Base-by-base conservation (phyloP, 2,797 vertebrate genomes). In the Myotis planiceps region DNA sequence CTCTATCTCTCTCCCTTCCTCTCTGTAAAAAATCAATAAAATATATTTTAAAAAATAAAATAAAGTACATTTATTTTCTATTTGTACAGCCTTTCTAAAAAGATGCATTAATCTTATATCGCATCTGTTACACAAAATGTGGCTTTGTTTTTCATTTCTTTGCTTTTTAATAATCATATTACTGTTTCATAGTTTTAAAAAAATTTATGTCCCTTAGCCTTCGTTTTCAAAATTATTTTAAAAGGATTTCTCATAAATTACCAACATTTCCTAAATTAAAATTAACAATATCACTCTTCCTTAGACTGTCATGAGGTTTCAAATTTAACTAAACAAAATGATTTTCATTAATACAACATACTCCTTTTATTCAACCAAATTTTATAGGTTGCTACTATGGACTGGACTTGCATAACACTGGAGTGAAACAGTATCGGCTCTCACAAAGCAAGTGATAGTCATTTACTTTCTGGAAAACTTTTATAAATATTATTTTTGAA, bases 201-300 rank as follows among this genome's bases (percentile, higher is more conserved):
- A 29, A 15, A 69, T 39, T 80, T 88, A 19, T 49, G 0, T 53
- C 10, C 3, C 55, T 94, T 69, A 74, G 9, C 27, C 27, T 68
- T 60, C 1, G 55, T 84, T 80, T 96, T 80, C 53, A 87, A 45
- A 94, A 27, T 92, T 90, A 92, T 74, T 89, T 45, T 79, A 68
- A 96, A 81, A 71, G 23, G 3, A 74, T 81, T 14, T 85, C 42
- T 89, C 16, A 68, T 42, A 68, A 49, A 76, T 85, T 80, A 60
- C 8, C 19, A 75, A 79, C 14, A 83, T 69, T 87, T 76, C 8
- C n/a, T 66, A 94, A 69, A 23, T 42, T 87, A 95, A 92, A 92
- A 80, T 90, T 65, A 93, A 65, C 47, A 9, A 84, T 42, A 39
- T 65, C 60, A 37, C n/a, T 76, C 29, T 71, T 84, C 18, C 21